Evolutionary conservation across 2,888 invertebrate genomes (phyloP).

Genomic region (Lepas anatifera): DNA sequence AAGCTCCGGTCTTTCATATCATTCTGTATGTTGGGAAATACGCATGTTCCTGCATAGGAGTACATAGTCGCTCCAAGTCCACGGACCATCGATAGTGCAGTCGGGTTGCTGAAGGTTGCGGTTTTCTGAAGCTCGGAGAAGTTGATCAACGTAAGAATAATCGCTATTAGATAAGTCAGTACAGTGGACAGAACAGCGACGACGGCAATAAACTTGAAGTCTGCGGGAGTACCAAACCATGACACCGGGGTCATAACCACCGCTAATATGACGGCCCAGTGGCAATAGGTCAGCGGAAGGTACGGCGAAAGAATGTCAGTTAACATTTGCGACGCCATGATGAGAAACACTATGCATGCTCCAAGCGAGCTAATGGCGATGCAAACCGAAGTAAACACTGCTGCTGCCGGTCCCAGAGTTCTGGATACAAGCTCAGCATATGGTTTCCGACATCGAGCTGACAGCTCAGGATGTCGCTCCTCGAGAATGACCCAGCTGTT

Average conservation of each 20-base stretch:
- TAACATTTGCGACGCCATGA: background rate
- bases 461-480: no score
- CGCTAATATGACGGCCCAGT: background rate
- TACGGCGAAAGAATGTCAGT: background rate
- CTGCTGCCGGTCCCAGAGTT: no score
- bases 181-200: background rate
- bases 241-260: background rate
- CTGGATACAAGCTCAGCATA: no score
- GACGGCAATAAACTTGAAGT: background rate
- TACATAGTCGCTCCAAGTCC: constrained; percentile 58
- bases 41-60: constrained; percentile 57
- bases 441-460: no score
- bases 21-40: constrained; percentile 65
- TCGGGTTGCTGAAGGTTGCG: constrained; percentile 38
- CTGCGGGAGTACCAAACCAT: background rate
- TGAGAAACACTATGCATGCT: no score
- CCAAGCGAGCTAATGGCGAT: no score
- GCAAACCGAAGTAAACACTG: no score
- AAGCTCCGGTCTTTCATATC: constrained; percentile 55
- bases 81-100: constrained; percentile 50
- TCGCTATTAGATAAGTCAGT: background rate
- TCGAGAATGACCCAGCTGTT: no score
- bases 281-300: background rate
- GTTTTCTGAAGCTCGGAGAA: background rate
- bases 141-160: background rate